phyloP scores from a whole-genome alignment of 2,888 invertebrate species.

The Formica aserva region DNA sequence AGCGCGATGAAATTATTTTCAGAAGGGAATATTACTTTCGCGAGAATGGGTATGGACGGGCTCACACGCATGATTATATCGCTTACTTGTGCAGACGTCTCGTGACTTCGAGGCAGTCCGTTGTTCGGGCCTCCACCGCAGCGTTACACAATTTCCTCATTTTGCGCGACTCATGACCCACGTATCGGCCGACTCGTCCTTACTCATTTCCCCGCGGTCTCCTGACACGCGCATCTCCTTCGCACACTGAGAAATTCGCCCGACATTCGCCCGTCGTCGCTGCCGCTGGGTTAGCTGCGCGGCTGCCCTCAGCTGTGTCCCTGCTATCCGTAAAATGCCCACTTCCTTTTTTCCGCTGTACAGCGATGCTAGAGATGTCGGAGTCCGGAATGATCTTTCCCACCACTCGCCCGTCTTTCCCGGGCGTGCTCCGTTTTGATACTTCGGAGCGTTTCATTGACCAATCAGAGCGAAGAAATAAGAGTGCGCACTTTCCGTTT shows the following conservation, averaged over 20 bases:
- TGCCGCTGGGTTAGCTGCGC: not conserved
- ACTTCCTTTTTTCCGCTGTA: not conserved
- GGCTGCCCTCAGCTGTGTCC: not conserved
- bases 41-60: not conserved
- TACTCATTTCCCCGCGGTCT: constrained; percentile 80
- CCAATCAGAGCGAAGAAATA: no score
- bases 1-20: not conserved
- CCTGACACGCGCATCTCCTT: constrained; percentile 76
- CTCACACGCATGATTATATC: not conserved
- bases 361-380: no score
- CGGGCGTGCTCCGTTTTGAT: no score
- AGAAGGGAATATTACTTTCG: not conserved
- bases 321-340: not conserved
- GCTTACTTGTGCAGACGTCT: constrained; percentile 87
- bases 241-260: constrained; percentile 66
- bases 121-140: constrained; percentile 86
- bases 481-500: no score
- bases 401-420: no score
- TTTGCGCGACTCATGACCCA: constrained; percentile 86
- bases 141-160: constrained; percentile 87
- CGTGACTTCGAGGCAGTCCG: constrained; percentile 87
- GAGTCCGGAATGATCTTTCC: no score
- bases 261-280: constrained; percentile 71
- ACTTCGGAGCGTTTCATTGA: no score
- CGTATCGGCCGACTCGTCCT: constrained; percentile 73